These are phyloP conservation scores for Scomber japonicus DNA, from an alignment of 2,113 vertebrate species.

Conservation along the genomic window DNA sequence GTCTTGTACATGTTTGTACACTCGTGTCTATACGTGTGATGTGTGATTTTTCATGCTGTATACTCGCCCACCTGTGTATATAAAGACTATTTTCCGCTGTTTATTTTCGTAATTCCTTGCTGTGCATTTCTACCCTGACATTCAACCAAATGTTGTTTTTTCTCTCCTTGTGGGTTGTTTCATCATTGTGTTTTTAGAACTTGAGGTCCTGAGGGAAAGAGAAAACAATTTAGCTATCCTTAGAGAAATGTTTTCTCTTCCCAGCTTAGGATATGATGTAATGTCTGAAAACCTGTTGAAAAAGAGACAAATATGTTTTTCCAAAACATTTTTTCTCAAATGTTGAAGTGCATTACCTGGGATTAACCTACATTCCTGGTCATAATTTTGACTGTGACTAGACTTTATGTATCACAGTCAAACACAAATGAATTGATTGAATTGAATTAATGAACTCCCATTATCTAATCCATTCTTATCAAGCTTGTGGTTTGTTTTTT, in stretches of 20 bases:
- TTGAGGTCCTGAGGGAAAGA: slow-evolving; percentile 4
- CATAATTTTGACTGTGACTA: not conserved
- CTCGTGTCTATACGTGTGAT: slow-evolving; percentile 28
- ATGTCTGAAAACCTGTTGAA: slow-evolving; percentile 57
- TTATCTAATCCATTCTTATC: not conserved
- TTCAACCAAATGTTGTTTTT: slow-evolving; percentile 47
- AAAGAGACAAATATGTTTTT: slow-evolving; percentile 41
- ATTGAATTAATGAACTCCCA: not conserved
- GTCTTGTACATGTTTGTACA: slow-evolving; percentile 28
- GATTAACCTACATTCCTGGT: not conserved
- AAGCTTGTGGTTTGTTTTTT: slow-evolving; percentile 22
- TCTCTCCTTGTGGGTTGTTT: slow-evolving; percentile 41
- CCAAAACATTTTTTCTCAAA: not conserved
- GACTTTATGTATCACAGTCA: not conserved
- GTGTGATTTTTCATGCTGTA: slow-evolving; percentile 27
- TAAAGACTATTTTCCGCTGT: slow-evolving; percentile 48
- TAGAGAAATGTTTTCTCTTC: slow-evolving; percentile 55
- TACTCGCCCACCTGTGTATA: slow-evolving; percentile 24
- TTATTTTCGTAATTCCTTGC: slow-evolving; percentile 63
- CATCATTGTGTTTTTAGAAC: slow-evolving; percentile 46
- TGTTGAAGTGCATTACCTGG: slow-evolving; percentile 6
- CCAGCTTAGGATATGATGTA: slow-evolving; percentile 54
- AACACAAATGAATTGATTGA: not conserved
- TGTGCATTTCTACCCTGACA: slow-evolving; percentile 25
- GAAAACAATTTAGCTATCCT: slow-evolving; percentile 59